A percentile compares a stretch with the other conserved stretches of the same genome.
These are phyloP conservation scores for Macrocentrus cingulum DNA, from an alignment of 1,140 invertebrate genomes.

Conservation along the genomic window DNA sequence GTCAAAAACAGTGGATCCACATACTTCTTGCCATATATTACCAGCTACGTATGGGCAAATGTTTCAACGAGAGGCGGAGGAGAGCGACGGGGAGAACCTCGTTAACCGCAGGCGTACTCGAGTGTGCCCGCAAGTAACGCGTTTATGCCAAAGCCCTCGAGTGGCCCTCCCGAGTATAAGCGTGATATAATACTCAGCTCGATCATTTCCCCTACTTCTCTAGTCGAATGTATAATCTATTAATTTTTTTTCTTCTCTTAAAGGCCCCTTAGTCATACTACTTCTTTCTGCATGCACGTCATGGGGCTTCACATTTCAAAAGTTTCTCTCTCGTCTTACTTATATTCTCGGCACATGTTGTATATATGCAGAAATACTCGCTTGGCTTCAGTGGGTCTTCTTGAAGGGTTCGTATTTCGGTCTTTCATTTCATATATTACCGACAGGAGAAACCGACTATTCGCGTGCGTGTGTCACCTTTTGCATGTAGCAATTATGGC, in stretches of 20 bases:
- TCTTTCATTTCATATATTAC: not conserved
- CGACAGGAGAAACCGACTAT: too few species aligned
- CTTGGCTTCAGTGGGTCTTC: not conserved
- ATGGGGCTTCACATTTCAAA: constrained; percentile 1
- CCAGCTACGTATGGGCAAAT: not conserved
- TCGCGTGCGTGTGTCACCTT: too few species aligned
- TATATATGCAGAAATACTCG: not conserved
- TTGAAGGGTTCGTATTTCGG: not conserved
- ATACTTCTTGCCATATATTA: too few species aligned
- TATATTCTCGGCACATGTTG: not conserved
- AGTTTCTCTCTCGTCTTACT: not conserved
- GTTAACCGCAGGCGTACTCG: constrained; percentile 4
- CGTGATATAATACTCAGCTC: not conserved
- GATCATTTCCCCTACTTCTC: constrained; percentile 1
- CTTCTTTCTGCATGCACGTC: too few species aligned
- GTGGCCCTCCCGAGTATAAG: not conserved
- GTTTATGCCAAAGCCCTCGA: constrained; percentile 6
- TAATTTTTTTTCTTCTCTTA: constrained; percentile 1
- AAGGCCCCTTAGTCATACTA: not conserved
- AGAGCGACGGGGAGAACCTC: not conserved
- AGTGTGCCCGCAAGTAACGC: constrained; percentile 4
- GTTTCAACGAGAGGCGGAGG: not conserved
- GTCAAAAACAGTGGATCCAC: too few species aligned
- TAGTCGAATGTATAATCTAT: constrained; percentile 4
- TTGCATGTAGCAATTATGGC: too few species aligned